Evolutionary conservation across 2,888 invertebrate species (phyloP), one percentile per base, ranked within the genome.

Genomic region (Eupithecia centaureata): DNA sequence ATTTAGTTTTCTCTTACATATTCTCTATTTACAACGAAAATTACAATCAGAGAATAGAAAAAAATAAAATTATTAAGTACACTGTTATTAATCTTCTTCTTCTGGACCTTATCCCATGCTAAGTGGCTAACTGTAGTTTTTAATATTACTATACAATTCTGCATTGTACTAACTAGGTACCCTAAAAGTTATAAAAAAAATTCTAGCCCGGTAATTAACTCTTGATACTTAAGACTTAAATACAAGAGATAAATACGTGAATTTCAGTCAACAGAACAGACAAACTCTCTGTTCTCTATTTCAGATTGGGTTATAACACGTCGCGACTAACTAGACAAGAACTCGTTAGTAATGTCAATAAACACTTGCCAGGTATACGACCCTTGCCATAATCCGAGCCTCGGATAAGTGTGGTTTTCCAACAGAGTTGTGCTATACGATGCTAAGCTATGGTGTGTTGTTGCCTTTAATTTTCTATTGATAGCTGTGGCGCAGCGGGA

Each of bases 331-430:
- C 35, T 61, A 61, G 30, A 51, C 51, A 51, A 57, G 57, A 22
- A 51, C 61, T 61, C 61, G 51, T 61, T 61, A 61, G 33, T 22
- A 61, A n/a, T 61, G 61, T 61, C 61, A 61, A 61, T 51, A 51
- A 61, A 61, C 61, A 61, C 61, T 51, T 51, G 25, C 51, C 38
- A 54, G 51, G 52, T 56, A 56, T 28, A 63, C 54, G n/a, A n/a
- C n/a, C n/a, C 54, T 63, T 63, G n/a, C n/a, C 56, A 63, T 63
- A 63, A 56, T 56, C 56, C 62, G 27, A 30, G 57, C 57, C 30
- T 10, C 0, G 32, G 12, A 30, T 57, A 32, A 57, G 18, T 32
- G 30, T 22, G n/a, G 18, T 22, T 33, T 33, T 4, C 13, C 13
- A 56, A 22, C 18, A 12, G 8, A 47, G 22, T 22, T 47, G 12